phyloP scores from a whole-genome alignment of 1,140 invertebrate genomes.

The Tetramorium simillimum region DNA sequence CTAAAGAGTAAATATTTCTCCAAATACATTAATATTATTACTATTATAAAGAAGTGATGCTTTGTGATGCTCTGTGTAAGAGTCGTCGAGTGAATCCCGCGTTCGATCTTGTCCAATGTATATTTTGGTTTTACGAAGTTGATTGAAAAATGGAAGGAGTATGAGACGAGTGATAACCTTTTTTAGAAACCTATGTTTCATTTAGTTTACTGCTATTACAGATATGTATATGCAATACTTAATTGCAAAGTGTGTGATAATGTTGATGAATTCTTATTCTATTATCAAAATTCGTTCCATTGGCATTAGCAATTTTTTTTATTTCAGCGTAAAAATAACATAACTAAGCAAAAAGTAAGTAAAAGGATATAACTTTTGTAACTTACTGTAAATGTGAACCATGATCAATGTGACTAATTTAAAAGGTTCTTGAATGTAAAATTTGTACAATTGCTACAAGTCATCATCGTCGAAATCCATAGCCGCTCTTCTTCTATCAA shows the following conservation, averaged over 20 bases:
- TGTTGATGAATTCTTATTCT: not conserved
- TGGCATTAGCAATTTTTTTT: slow-evolving; percentile 59
- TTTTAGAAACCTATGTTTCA: not conserved
- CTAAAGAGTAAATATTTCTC: slow-evolving; percentile 18
- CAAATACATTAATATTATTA: not conserved
- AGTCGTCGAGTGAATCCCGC: too few species aligned
- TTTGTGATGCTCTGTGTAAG: not conserved
- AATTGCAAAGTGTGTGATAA: not conserved
- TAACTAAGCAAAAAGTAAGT: slow-evolving; percentile 52
- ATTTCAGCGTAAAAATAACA: slow-evolving; percentile 69
- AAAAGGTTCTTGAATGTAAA: not conserved
- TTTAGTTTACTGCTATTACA: not conserved
- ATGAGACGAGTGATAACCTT: not conserved
- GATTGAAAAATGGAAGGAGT: not conserved
- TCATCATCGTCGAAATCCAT: slow-evolving; percentile 93
- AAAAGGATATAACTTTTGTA: not conserved
- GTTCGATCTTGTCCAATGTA: too few species aligned
- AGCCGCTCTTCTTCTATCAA: slow-evolving; percentile 93
- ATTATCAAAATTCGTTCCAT: slow-evolving; percentile 1
- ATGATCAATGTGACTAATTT: not conserved
- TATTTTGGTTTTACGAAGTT: too few species aligned
- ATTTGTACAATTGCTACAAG: slow-evolving; percentile 77
- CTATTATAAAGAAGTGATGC: not conserved
- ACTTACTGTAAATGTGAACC: slow-evolving; percentile 3
- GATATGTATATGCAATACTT: not conserved